Evolutionary conservation across 2,888 invertebrate species (phyloP), one percentile per base, ranked within the genome.

Genomic region (Isoperla grammatica): DNA sequence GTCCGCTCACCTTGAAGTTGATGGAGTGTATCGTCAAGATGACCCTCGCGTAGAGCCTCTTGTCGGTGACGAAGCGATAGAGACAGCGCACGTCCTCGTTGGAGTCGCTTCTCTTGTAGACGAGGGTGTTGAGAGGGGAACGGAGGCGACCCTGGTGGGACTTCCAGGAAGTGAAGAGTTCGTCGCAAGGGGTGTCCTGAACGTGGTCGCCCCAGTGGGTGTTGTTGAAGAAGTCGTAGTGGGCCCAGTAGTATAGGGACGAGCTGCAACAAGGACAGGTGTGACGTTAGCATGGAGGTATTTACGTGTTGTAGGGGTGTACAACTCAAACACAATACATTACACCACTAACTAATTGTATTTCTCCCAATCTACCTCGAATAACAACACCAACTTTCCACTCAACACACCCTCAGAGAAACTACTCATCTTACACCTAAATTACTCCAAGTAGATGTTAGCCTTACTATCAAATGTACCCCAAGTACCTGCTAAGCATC

Each of bases 241-340:
- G 93, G 0, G 93, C 93, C 93, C 93, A 93, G 72, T 93, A 94
- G 75, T 94, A 93, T 12, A 95, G 78, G 0, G 93, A 93, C n/a
- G 92, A 92, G 0, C 85, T 85, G 72, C n/a, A 69, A 68, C 35
- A 39, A 37, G 8, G 29, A 29, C 5, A 29, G 5, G 8, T 29
- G 29, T 4, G 29, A n/a, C n/a, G n/a, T n/a, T n/a, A n/a, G n/a
- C n/a, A n/a, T n/a, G n/a, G n/a, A n/a, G n/a, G n/a, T n/a, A n/a
- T n/a, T n/a, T n/a, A n/a, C n/a, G n/a, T n/a, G n/a, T n/a, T n/a
- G n/a, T n/a, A n/a, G n/a, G n/a, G n/a, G n/a, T n/a, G n/a, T n/a
- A n/a, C n/a, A n/a, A n/a, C n/a, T n/a, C n/a, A n/a, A n/a, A n/a
- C n/a, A n/a, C n/a, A n/a, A n/a, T n/a, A n/a, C n/a, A n/a, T n/a